Percentiles rank a stretch among this genome's conserved stretches.
Conservation (phyloP, 2,113 vertebrate genomes). For the Monarcha castaneiventris region DNA sequence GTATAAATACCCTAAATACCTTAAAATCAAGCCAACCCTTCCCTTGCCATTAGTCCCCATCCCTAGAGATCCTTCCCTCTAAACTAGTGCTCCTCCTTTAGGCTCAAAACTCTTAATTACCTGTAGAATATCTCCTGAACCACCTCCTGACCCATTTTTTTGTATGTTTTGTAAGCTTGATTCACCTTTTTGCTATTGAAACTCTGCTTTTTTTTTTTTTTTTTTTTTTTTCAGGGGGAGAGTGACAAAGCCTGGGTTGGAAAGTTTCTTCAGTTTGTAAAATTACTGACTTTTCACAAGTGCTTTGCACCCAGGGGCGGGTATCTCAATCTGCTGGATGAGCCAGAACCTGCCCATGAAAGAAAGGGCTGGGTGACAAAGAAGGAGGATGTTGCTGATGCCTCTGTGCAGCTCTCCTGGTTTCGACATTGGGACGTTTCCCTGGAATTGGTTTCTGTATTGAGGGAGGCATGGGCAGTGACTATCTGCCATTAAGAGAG, state of each 20-base stretch:
- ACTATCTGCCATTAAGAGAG: neutral
- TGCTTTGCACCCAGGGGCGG: neutral
- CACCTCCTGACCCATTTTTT: neutral
- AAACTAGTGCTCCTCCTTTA: neutral
- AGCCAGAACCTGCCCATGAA: neutral
- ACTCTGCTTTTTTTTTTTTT: neutral
- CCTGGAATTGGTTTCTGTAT: neutral
- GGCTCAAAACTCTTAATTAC: neutral
- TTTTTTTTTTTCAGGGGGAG: accelerated
- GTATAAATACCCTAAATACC: neutral
- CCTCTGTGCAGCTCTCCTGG: neutral
- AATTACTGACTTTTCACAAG: neutral
- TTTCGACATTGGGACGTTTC: accelerated
- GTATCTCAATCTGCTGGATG: neutral
- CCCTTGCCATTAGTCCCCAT: neutral
- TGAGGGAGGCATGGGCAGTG: neutral
- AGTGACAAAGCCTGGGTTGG: accelerated
- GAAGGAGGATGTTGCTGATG: neutral
- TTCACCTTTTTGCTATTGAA: neutral
- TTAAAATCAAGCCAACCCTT: neutral
- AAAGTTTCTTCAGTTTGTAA: neutral
- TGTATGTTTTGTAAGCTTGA: neutral
- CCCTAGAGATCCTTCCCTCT: neutral
- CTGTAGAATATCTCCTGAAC: neutral
- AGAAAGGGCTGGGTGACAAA: neutral